Percentiles rank a stretch among this genome's conserved stretches.
These are phyloP conservation scores for Xiphias gladius DNA, from an alignment of 2,113 vertebrate species.

Conservation along the genomic window DNA sequence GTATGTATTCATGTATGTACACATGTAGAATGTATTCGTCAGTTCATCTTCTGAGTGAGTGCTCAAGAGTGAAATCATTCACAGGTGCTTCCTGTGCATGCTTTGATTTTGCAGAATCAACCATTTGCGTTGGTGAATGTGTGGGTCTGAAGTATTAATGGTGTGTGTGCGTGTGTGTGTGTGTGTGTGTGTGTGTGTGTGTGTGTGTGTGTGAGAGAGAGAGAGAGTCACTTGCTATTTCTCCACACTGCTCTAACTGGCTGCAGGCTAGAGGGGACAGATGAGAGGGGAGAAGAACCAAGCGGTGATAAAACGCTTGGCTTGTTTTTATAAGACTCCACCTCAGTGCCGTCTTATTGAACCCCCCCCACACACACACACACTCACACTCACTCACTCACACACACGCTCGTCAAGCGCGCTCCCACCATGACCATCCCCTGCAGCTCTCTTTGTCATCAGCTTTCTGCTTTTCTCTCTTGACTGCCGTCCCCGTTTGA, in stretches of 20 bases:
- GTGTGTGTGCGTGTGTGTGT: not conserved
- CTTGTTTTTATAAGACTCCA: not conserved
- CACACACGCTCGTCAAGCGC: not conserved
- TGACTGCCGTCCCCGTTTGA: not conserved
- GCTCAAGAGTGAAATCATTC: too few species aligned
- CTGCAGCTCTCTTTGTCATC: conserved; percentile 34
- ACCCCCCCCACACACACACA: not conserved
- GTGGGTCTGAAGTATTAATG: too few species aligned
- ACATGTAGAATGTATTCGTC: too few species aligned
- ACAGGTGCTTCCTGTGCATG: too few species aligned
- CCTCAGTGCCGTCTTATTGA: conserved; percentile 12
- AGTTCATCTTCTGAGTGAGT: too few species aligned
- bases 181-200: conserved; percentile 3
- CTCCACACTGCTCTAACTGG: conserved; percentile 1
- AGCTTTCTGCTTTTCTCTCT: conserved; percentile 19
- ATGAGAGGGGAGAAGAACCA: conserved; percentile 23
- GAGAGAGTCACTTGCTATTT: not conserved
- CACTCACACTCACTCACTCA: not conserved
- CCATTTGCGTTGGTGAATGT: not conserved
- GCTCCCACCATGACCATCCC: not conserved
- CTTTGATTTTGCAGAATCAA: not conserved
- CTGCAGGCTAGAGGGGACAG: conserved; percentile 14
- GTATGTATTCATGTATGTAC: too few species aligned
- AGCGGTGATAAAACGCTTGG: not conserved
- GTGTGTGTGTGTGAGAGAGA: not conserved